Evolutionary conservation across 2,113 vertebrate species (phyloP).

Genomic region (Heterotilapia buettikoferi): DNA sequence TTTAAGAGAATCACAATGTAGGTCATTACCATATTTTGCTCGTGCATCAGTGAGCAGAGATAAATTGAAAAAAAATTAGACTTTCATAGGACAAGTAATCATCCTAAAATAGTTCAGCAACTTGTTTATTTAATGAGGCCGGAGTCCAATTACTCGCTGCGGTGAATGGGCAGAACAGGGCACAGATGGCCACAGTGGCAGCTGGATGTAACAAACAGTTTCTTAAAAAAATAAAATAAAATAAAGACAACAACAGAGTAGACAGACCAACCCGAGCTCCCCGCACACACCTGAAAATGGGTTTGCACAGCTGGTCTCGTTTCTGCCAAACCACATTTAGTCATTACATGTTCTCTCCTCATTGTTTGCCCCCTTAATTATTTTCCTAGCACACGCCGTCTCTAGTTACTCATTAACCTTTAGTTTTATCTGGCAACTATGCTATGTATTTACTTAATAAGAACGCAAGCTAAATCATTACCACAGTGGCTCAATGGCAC

Average conservation of each 20-base stretch:
- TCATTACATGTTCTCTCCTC: neutral
- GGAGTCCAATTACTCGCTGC: constrained; percentile 3
- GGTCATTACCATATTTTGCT: neutral
- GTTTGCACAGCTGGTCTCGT: constrained; percentile 21
- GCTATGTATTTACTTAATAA: neutral
- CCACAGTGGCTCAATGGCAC: neutral
- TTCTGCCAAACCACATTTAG: constrained; percentile 8
- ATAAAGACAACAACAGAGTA: neutral
- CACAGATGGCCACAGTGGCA: constrained; percentile 14
- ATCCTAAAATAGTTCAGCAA: constrained; percentile 17
- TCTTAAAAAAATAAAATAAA: neutral
- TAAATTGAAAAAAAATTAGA: constrained; percentile 15
- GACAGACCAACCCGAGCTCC: neutral
- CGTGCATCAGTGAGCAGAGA: neutral
- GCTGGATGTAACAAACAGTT: constrained; percentile 32
- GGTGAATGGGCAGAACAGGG: neutral
- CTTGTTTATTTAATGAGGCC: constrained; percentile 32
- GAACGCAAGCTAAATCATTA: neutral
- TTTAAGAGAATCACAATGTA: neutral
- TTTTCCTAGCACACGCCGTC: neutral
- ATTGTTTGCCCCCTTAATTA: neutral
- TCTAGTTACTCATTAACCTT: neutral
- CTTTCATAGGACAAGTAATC: neutral
- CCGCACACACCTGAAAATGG: constrained; percentile 20
- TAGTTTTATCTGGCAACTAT: neutral